These are phyloP conservation scores for Rhabdornis inornatus DNA, from an alignment of 2,113 vertebrate genomes.

Conservation along the genomic window DNA sequence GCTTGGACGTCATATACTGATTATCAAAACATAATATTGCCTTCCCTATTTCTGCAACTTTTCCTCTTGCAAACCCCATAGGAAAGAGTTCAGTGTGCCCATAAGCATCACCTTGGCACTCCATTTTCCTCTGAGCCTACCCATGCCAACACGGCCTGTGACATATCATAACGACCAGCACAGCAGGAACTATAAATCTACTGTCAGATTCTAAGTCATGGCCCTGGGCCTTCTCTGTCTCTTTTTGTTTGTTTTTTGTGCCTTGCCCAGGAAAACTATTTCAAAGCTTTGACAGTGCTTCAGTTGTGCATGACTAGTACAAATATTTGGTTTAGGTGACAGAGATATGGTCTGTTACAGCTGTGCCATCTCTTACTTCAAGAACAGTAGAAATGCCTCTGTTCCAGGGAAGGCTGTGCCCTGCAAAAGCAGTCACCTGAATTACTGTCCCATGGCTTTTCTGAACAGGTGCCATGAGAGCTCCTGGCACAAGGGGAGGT, in stretches of 20 bases:
- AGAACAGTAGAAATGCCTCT: background rate
- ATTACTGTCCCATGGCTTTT: background rate
- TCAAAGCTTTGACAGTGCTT: background rate
- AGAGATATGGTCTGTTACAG: background rate
- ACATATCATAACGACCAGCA: background rate
- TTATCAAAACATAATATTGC: background rate
- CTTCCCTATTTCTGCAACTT: background rate
- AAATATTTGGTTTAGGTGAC: background rate
- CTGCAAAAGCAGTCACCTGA: background rate
- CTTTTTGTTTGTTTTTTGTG: background rate
- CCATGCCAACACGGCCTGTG: background rate
- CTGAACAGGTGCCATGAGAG: background rate
- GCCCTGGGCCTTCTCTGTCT: background rate
- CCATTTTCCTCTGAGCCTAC: background rate
- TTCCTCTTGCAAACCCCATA: background rate
- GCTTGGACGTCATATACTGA: background rate
- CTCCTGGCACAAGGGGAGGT: background rate
- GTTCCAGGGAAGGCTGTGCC: background rate
- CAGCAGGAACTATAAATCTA: background rate
- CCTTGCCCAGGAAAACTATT: background rate
- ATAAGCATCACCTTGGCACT: accelerated
- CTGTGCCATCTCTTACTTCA: background rate
- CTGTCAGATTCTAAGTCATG: background rate
- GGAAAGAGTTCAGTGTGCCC: background rate
- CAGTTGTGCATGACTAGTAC: background rate